These are phyloP conservation scores for Crotophaga sulcirostris DNA, from an alignment of 2,113 vertebrate genomes.

Conservation along the genomic window DNA sequence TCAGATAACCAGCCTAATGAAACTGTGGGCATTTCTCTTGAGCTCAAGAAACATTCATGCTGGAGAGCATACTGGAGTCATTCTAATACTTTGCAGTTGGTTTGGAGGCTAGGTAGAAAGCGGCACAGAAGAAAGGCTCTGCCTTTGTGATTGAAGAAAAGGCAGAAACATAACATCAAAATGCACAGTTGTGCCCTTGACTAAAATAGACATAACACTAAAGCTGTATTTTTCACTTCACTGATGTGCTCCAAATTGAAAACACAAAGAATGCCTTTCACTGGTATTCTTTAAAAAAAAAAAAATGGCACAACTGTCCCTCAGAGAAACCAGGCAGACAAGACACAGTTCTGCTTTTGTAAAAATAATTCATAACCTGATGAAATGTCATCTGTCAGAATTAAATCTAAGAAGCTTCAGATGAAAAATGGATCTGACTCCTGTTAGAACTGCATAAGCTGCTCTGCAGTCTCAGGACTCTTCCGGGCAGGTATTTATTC, in stretches of 20 bases:
- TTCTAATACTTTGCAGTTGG: constrained; percentile 54
- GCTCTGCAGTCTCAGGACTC: neutral
- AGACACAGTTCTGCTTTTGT: neutral
- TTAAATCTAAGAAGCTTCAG: neutral
- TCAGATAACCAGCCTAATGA: constrained; percentile 27
- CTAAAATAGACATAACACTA: constrained; percentile 6
- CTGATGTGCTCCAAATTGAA: neutral
- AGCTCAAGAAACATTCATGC: constrained; percentile 1
- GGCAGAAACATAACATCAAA: constrained; percentile 7
- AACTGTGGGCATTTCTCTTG: neutral
- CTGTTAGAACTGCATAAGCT: neutral
- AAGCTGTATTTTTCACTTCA: constrained; percentile 12
- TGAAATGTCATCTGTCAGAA: constrained; percentile 21
- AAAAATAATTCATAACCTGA: constrained; percentile 33
- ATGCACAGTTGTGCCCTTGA: constrained; percentile 14
- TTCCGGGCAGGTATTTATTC: neutral
- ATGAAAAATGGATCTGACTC: neutral
- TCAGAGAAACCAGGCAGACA: constrained; percentile 2
- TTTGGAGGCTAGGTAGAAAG: constrained; percentile 12
- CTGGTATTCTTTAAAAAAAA: neutral
- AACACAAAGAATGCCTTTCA: constrained; percentile 9
- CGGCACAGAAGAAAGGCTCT: neutral
- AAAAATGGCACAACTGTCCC: neutral
- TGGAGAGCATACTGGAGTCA: constrained; percentile 12
- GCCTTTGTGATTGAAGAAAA: constrained; percentile 23